A percentile compares a stretch with the other conserved stretches of the same genome.
These are phyloP conservation scores for Ladona fulva DNA, from an alignment of 1,140 invertebrate genomes.

Conservation along the genomic window DNA sequence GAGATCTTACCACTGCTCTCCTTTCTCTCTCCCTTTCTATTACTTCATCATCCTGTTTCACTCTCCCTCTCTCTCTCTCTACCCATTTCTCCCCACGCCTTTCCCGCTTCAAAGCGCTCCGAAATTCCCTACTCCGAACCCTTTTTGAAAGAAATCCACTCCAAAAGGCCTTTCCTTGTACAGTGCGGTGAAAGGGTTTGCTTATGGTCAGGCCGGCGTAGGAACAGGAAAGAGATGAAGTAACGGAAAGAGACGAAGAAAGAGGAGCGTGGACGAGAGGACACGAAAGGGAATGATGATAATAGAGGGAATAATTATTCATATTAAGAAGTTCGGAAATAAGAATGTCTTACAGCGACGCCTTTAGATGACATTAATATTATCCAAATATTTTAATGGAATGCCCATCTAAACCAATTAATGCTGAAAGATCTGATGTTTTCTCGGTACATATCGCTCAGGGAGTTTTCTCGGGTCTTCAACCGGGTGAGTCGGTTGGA, in stretches of 20 bases:
- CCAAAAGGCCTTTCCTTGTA: neutral
- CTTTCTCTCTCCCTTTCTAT: neutral
- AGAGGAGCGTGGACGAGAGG: neutral
- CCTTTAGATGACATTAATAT: too few relatives aligned
- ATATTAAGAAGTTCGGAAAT: too few relatives aligned
- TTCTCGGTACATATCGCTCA: too few relatives aligned
- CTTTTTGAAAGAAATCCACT: neutral
- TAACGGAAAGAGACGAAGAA: neutral
- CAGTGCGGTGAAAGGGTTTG: neutral
- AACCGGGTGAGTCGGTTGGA: too few relatives aligned
- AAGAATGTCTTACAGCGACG: too few relatives aligned
- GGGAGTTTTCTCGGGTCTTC: too few relatives aligned
- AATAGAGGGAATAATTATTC: neutral
- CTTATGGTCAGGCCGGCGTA: neutral
- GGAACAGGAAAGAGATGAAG: neutral
- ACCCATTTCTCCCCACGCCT: neutral
- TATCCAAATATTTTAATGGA: too few relatives aligned
- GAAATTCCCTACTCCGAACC: neutral
- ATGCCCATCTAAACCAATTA: too few relatives aligned
- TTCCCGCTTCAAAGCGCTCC: neutral
- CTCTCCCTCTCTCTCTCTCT: neutral
- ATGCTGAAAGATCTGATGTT: too few relatives aligned
- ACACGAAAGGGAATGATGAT: neutral
- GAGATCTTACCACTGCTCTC: neutral
- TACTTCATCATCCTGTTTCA: neutral